Evolutionary conservation across 2,113 vertebrate species (phyloP), one percentile per base, ranked within the genome.

Genomic region (Acanthochromis polyacanthus): DNA sequence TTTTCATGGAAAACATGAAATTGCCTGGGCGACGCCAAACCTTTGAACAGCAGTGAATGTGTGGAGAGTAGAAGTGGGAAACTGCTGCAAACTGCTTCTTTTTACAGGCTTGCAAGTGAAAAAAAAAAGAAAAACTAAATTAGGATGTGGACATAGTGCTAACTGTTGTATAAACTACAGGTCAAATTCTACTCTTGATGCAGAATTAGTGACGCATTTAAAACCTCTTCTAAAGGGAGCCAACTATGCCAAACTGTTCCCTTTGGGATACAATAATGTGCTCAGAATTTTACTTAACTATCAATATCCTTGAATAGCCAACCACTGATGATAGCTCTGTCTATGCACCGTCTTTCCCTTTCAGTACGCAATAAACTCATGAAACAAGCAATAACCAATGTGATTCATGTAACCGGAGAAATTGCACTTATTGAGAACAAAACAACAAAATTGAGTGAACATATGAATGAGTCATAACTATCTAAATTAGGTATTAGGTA

Each of bases 191-290:
- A 28, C 62, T 30, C 12, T 58, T 40, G 25, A 56, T n/a, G 48
- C 15, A 62, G 23, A 83, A 75, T 85, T 71, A 71, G 57, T 56
- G 57, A 45, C 57, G n/a, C 45, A 22, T 61, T 74, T 66, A 46
- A 66, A 77, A 57, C 10, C 23, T 56, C 11, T 70, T 72, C 40
- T 61, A 66, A 69, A 83, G 59, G 5, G 28, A 60, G 63, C 36
- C 71, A 38, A 64, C 45, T 46, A 15, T 43, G 10, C 15, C 28
- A 74, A 32, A 60, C 30, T 25, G 58, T 57, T 76, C 50, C 71
- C 71, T 68, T 45, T 55, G 71, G 75, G 55, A 63, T 67, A 36
- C 32, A 40, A 45, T 60, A 58, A 59, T 67, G 22, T 38, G 32
- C n/a, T 73, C 20, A 4, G 63, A 68, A 64, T 81, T 72, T 64